Percentiles rank a stretch among this genome's conserved stretches.
phyloP scores from a whole-genome alignment of 2,888 invertebrate species.

The Oxytorus armatus region DNA sequence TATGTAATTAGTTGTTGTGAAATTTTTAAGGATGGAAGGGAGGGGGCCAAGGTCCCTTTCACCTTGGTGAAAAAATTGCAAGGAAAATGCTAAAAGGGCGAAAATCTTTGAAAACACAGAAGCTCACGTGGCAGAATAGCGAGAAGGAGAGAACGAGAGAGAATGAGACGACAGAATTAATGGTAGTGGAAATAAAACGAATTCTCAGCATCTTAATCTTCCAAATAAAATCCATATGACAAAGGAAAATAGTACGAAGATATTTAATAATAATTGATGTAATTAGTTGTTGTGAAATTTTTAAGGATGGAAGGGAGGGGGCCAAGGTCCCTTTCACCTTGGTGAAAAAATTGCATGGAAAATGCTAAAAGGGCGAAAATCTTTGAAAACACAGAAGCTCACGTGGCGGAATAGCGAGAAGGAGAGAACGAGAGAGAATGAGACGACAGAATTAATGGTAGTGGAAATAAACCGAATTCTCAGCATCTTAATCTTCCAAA shows the following conservation, averaged over 20 bases:
- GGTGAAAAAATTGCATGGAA: too few relatives aligned
- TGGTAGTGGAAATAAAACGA: slow-evolving; percentile 2
- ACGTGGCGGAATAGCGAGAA: too few relatives aligned
- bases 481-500: slow-evolving; percentile 1
- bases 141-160: not conserved
- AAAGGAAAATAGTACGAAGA: not conserved
- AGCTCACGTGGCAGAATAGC: slow-evolving; percentile 12
- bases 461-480: slow-evolving; percentile 4
- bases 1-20: not conserved
- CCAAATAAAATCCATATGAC: slow-evolving; percentile 7
- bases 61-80: too few relatives aligned
- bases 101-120: too few relatives aligned
- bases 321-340: too few relatives aligned
- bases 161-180: slow-evolving; percentile 33
- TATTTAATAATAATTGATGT: not conserved
- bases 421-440: slow-evolving; percentile 10
- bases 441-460: slow-evolving; percentile 24
- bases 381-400: slow-evolving; percentile 34
- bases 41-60: too few relatives aligned
- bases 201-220: slow-evolving; percentile 4
- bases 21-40: not conserved
- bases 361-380: too few relatives aligned
- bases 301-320: not conserved
- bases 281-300: not conserved
- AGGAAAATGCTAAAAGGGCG: too few relatives aligned